A percentile compares a stretch with the other conserved stretches of the same genome.
These are phyloP conservation scores for Oryzias woworae DNA, from an alignment of 2,113 vertebrate species.

Conservation along the genomic window DNA sequence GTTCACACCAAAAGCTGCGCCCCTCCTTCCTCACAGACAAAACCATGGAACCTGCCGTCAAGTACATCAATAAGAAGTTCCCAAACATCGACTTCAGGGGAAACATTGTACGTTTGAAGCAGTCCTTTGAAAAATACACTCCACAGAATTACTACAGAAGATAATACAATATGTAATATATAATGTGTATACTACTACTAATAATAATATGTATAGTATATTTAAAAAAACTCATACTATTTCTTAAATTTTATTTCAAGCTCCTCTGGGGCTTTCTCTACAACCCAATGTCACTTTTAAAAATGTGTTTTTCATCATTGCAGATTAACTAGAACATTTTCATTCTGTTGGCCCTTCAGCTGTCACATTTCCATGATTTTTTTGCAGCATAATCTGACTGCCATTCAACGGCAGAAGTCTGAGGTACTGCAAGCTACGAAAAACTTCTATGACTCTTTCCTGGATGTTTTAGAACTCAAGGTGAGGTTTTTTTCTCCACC, in stretches of 20 bases:
- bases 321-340: background rate
- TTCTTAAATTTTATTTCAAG: too few relatives aligned
- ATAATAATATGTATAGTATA: too few relatives aligned
- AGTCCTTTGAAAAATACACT: background rate
- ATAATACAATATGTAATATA: too few relatives aligned
- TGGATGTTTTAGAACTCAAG: constrained; percentile 94
- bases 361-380: constrained; percentile 11
- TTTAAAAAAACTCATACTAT: too few relatives aligned
- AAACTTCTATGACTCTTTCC: constrained; percentile 87
- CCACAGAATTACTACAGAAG: too few relatives aligned
- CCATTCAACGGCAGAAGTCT: constrained; percentile 85
- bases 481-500: constrained; percentile 67
- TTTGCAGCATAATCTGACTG: constrained; percentile 84
- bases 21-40: constrained; percentile 83
- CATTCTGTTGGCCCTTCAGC: background rate
- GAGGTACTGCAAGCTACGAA: constrained; percentile 77
- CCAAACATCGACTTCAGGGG: constrained; percentile 87
- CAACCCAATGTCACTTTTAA: background rate
- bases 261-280: too few relatives aligned
- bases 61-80: constrained; percentile 93
- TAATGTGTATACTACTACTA: too few relatives aligned
- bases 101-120: constrained; percentile 78
- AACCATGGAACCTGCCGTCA: constrained; percentile 85
- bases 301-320: background rate
- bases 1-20: constrained; percentile 81